Evolutionary conservation across 2,888 invertebrate genomes (phyloP).

Genomic region (Drosophila fungiperda): DNA sequence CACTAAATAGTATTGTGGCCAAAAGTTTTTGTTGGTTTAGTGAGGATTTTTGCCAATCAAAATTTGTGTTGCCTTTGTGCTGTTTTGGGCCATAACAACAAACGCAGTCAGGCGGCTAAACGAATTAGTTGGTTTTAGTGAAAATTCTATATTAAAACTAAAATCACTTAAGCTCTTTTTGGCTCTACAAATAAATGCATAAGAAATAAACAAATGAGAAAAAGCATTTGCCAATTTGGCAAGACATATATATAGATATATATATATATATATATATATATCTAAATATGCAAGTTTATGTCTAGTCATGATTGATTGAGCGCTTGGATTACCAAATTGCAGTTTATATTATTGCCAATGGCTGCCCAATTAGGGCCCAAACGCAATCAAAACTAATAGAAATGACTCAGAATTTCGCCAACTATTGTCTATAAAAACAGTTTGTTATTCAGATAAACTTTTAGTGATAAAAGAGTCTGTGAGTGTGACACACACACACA

Average conservation of each 20-base stretch:
- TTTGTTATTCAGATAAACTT: slow-evolving; percentile 18
- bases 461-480: slow-evolving; percentile 33
- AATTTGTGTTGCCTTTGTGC: slow-evolving; percentile 37
- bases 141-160: slow-evolving; percentile 20
- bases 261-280: background rate
- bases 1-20: slow-evolving; percentile 45
- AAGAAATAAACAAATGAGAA: slow-evolving; percentile 53
- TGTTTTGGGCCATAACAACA: slow-evolving; percentile 35
- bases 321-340: slow-evolving; percentile 24
- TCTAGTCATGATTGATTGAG: slow-evolving; percentile 16
- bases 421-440: slow-evolving; percentile 7
- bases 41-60: slow-evolving; percentile 56
- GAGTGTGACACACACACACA: slow-evolving; percentile 27
- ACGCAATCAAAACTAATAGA: slow-evolving; percentile 22
- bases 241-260: background rate
- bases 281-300: background rate
- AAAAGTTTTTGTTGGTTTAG: slow-evolving; percentile 60
- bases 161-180: slow-evolving; percentile 66
- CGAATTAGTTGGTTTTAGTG: slow-evolving; percentile 61
- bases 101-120: slow-evolving; percentile 43
- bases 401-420: slow-evolving; percentile 32
- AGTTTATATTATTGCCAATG: slow-evolving; percentile 14
- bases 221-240: slow-evolving; percentile 39
- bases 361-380: slow-evolving; percentile 26
- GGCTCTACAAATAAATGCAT: slow-evolving; percentile 24